Base-by-base conservation (phyloP, 2,113 vertebrate genomes). In the Aegithalos caudatus region DNA sequence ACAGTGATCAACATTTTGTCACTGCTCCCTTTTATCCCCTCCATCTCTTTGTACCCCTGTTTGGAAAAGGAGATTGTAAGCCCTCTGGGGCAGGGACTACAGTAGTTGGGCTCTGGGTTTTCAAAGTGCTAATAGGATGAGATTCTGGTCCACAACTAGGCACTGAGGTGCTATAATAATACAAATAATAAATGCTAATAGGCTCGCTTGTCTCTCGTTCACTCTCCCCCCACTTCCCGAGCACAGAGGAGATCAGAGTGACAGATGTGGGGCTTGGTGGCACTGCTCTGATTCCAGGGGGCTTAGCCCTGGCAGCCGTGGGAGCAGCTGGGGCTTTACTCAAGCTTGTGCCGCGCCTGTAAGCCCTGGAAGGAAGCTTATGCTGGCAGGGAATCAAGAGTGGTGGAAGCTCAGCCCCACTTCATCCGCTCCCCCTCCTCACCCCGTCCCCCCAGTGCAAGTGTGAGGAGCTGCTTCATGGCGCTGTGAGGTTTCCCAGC, bases 151-250 rank as follows among this genome's bases (percentile, higher is more conserved):
- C 78, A 78, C 27, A 4, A 10, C 37, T 91, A 91, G 81, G 96
- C 94, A 91, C 91, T 27, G 70, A 91, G 91, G 93, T 96, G 93
- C 96, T 97, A 53, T 67, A 78, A 91, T 60, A 93, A 81, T 69
- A 86, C 57, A 79, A 89, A 79, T 89, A 97, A 96, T 97, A 95
- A 97, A 95, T 91, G 80, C 92, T 95, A 89, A 61, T 76, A 65
- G 83, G 53, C 90, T 95, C n/a, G 1, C 19, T 93, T 64, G 92
- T 93, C 62, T 90, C 64, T 90, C 64, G 37, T 84, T 94, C 1
- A 3, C 51, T 65, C 37, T 71, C 5, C 37, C n/a, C 54, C 27
- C 10, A 1, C 22, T 37, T 66, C 48, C 58, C 5, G 12, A 81
- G 88, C 31, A 1, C 60, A 31, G 56, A 6, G 1, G 51, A 78